Evolutionary conservation across 2,113 vertebrate genomes (phyloP).

Genomic region (Steatornis caripensis): DNA sequence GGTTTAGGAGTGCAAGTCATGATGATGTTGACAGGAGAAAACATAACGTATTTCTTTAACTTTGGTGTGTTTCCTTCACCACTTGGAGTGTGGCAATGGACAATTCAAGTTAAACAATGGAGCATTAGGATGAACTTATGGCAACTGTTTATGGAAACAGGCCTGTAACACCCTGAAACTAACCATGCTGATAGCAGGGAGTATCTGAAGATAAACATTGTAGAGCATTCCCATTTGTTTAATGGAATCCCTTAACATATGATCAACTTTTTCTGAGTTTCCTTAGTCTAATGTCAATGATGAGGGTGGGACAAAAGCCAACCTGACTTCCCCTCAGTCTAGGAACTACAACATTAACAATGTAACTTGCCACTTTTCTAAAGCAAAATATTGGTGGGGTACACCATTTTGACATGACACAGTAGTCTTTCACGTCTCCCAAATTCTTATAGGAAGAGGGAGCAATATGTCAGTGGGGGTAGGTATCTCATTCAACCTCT

Average conservation of each 20-base stretch:
- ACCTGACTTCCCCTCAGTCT: not conserved
- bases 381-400: not conserved
- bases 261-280: not conserved
- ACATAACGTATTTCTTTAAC: not conserved
- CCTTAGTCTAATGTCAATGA: not conserved
- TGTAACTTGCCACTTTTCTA: not conserved
- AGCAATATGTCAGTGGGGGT: not conserved
- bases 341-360: not conserved
- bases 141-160: not conserved
- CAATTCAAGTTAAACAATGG: not conserved
- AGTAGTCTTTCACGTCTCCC: not conserved
- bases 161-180: not conserved
- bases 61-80: not conserved
- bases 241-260: not conserved
- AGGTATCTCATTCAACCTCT: not conserved
- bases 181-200: not conserved
- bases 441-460: not conserved
- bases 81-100: not conserved
- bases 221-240: not conserved
- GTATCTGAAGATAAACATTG: not conserved
- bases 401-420: not conserved
- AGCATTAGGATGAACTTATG: not conserved
- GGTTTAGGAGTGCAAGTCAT: not conserved
- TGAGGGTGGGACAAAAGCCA: not conserved
- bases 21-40: not conserved